phyloP scores from a whole-genome alignment of 1,140 invertebrate genomes.

The Tetramorium parvispinum region DNA sequence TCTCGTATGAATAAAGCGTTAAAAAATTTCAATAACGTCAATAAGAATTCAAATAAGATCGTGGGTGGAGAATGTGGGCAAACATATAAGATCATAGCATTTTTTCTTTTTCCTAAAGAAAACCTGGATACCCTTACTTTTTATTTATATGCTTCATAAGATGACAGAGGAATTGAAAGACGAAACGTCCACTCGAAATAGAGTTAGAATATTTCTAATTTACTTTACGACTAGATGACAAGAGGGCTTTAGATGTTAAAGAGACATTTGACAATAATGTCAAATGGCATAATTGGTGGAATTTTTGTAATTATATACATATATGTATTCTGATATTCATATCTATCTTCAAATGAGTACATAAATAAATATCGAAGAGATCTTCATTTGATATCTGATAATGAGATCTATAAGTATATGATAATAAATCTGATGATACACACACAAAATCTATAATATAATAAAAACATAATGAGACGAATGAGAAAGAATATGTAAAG shows the following conservation, averaged over 20 bases:
- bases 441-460: neutral
- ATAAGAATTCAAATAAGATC: constrained; percentile 19
- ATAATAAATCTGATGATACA: neutral
- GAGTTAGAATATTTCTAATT: neutral
- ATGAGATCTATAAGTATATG: no score
- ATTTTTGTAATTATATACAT: neutral
- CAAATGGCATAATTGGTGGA: neutral
- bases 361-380: neutral
- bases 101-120: neutral
- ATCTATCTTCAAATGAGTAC: neutral
- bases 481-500: neutral
- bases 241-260: neutral
- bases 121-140: neutral
- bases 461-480: neutral
- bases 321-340: no score
- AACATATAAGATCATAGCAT: neutral
- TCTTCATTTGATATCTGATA: no score
- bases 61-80: constrained; percentile 20
- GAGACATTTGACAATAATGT: neutral
- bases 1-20: neutral
- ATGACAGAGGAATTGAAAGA: constrained; percentile 3
- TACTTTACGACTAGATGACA: neutral
- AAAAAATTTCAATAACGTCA: constrained; percentile 15
- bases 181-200: neutral
- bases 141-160: neutral